Percentiles rank a stretch among this genome's conserved stretches.
Evolutionary conservation across 2,888 invertebrate genomes (phyloP).

Genomic region (Capitulum mitella): DNA sequence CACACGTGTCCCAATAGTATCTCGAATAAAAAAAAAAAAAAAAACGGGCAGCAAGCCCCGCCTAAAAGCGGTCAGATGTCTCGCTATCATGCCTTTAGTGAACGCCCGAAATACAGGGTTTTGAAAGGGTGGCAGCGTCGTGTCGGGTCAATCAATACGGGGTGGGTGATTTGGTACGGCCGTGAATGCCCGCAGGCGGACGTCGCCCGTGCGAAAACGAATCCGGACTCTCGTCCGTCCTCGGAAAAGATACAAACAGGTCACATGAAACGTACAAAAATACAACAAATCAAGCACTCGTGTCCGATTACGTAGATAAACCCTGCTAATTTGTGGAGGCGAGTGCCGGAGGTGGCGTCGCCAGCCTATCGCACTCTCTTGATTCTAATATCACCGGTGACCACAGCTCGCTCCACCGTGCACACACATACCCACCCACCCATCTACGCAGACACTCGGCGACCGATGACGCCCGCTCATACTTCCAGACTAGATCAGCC

Average conservation of each 20-base stretch:
- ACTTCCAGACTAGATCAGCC: constrained; percentile 10
- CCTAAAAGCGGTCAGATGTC: background rate
- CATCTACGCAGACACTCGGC: background rate
- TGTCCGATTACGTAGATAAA: background rate
- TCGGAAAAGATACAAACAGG: background rate
- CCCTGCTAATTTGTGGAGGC: background rate
- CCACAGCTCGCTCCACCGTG: background rate
- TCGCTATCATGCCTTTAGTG: background rate
- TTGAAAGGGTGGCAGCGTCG: background rate
- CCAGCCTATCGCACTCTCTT: background rate
- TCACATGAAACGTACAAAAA: constrained; percentile 20
- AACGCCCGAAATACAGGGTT: background rate
- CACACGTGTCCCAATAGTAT: background rate
- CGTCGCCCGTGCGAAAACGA: no score
- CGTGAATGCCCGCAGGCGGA: no score
- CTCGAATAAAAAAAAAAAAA: background rate
- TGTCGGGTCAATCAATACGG: background rate
- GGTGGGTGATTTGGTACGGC: no score
- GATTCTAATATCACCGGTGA: constrained; percentile 2
- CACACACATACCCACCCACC: background rate
- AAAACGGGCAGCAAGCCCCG: background rate
- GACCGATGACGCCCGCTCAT: background rate
- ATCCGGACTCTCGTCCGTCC: background rate
- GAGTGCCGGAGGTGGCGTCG: background rate
- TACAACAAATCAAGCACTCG: background rate